Percentiles rank a stretch among this genome's conserved stretches.
Conservation (phyloP, 2,888 invertebrate species). For the Pharmacophagus antenor region DNA sequence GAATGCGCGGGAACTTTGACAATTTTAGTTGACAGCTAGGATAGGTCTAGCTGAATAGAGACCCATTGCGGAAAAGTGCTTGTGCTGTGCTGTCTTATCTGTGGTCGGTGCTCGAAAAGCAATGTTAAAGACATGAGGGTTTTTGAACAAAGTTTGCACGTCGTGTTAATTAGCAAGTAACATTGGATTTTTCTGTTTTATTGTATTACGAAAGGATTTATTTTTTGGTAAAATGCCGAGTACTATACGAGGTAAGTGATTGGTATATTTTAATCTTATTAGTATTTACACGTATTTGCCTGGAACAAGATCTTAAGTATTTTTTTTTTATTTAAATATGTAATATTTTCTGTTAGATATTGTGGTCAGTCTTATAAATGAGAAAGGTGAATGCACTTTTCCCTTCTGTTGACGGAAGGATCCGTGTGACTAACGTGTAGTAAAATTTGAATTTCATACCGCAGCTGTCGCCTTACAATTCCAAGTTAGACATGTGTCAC, state of each 20-base stretch:
- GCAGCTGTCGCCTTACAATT: conserved; percentile 44
- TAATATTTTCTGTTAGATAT: conserved; percentile 23
- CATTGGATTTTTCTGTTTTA: conserved; percentile 40
- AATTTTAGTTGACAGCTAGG: conserved; percentile 44
- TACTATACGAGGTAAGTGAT: conserved; percentile 73
- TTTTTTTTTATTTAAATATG: conserved; percentile 6
- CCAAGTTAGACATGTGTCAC: conserved; percentile 45
- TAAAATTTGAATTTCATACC: conserved; percentile 56
- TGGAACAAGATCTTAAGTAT: not conserved
- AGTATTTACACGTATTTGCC: not conserved
- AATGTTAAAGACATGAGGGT: conserved; percentile 50
- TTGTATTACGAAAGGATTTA: conserved; percentile 49
- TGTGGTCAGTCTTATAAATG: conserved; percentile 32
- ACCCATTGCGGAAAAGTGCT: conserved; percentile 31
- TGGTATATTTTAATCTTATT: conserved; percentile 12
- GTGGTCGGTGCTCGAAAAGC: conserved; percentile 22
- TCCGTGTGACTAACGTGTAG: conserved; percentile 39
- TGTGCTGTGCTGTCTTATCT: conserved; percentile 35
- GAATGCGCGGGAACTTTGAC: conserved; percentile 50
- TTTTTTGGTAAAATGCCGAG: conserved; percentile 70
- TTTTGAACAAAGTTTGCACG: conserved; percentile 50
- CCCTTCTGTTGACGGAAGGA: conserved; percentile 55
- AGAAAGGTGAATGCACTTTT: conserved; percentile 53
- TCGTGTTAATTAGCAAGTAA: conserved; percentile 43
- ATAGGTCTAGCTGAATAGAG: conserved; percentile 39